phyloP scores from a whole-genome alignment of 2,113 vertebrate genomes.

The Tautogolabrus adspersus region DNA sequence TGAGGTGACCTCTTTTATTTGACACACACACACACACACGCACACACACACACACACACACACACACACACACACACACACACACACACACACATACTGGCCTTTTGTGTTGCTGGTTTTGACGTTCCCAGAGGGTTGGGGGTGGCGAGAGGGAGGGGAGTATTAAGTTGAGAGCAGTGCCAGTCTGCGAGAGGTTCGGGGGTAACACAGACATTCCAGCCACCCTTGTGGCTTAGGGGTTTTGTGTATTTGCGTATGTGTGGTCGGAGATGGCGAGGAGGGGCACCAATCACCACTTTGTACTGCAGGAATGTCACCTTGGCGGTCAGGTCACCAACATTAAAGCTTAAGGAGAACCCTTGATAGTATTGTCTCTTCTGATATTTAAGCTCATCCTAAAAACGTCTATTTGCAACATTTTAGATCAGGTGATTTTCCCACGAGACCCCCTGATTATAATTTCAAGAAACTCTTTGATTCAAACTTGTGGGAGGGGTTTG shows the following conservation, averaged over 20 bases:
- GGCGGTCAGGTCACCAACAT: conserved; percentile 51
- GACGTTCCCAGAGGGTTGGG: conserved; percentile 60
- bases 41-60: neutral
- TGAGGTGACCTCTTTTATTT: conserved; percentile 20
- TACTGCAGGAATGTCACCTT: conserved; percentile 69
- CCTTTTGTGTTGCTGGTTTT: conserved; percentile 35
- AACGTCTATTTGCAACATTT: conserved; percentile 20
- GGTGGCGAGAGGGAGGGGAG: conserved; percentile 1
- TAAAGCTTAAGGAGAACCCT: conserved; percentile 14
- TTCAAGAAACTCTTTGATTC: conserved; percentile 34
- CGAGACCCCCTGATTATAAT: conserved; percentile 25
- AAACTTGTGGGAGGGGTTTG: conserved; percentile 23
- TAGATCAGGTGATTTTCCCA: conserved; percentile 32
- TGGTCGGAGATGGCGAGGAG: conserved; percentile 14
- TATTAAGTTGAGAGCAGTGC: conserved; percentile 68
- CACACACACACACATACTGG: conserved; percentile 11
- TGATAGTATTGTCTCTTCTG: neutral
- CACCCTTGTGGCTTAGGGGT: conserved; percentile 34
- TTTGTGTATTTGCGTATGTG: conserved; percentile 26
- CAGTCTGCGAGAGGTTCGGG: conserved; percentile 73
- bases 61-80: no score
- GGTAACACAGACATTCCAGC: conserved; percentile 73
- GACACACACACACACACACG: conserved; percentile 2
- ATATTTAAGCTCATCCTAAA: neutral
- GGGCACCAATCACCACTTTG: conserved; percentile 65